Evolutionary conservation across 2,797 vertebrate species (phyloP).

Genomic region (Gambelia wislizenii): DNA sequence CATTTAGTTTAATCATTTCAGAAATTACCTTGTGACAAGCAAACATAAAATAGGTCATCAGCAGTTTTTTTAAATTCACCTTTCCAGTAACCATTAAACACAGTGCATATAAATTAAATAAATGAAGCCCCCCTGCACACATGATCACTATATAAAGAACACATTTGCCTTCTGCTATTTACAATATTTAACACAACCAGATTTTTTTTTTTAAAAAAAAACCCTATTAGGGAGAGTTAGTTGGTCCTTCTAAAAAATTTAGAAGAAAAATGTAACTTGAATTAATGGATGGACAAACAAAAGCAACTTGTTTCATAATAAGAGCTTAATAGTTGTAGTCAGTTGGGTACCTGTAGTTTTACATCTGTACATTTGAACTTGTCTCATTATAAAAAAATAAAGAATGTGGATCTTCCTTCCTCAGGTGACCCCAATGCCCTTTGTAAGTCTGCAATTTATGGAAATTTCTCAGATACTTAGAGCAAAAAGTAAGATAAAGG

Average conservation of each 20-base stretch:
- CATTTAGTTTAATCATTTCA: not conserved
- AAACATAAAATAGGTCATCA: not conserved
- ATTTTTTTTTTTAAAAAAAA: not conserved
- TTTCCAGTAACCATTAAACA: too few species aligned
- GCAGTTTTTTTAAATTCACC: not conserved
- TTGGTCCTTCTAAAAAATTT: not conserved
- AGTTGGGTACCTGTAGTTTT: conserved; percentile 15
- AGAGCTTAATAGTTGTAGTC: conserved; percentile 20
- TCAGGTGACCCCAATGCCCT: conserved; percentile 17
- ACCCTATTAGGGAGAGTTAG: not conserved
- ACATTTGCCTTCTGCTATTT: not conserved
- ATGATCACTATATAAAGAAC: not conserved
- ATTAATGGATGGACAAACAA: not conserved
- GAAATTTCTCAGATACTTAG: conserved; percentile 41
- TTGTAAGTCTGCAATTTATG: conserved; percentile 40
- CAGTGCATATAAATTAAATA: not conserved
- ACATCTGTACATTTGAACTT: conserved; percentile 42
- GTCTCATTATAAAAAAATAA: conserved; percentile 42
- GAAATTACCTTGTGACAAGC: not conserved
- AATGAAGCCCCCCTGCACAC: not conserved
- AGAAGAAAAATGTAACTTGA: not conserved
- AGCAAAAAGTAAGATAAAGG: conserved; percentile 21
- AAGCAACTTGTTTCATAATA: conserved; percentile 6
- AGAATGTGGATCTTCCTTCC: conserved; percentile 41
- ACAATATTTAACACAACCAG: too few species aligned